A percentile compares a stretch with the other conserved stretches of the same genome.
These are phyloP conservation scores for Tragelaphus buxtoni DNA, from an alignment of 2,113 vertebrate genomes.

Conservation along the genomic window DNA sequence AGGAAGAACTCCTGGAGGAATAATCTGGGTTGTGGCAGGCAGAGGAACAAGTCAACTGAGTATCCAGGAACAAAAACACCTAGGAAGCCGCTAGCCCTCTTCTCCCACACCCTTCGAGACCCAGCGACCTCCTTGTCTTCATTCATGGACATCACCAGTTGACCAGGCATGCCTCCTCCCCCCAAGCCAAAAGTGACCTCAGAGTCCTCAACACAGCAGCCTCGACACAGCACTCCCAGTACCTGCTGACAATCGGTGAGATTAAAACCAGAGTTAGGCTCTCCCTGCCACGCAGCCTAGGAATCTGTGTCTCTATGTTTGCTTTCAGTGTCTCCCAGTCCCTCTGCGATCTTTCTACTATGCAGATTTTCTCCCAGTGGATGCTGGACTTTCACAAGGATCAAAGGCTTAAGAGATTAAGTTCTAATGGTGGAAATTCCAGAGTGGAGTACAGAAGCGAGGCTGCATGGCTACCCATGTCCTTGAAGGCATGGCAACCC, in stretches of 20 bases:
- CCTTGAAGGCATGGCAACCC: neutral
- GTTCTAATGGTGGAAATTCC: neutral
- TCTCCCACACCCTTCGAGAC: rapidly evolving
- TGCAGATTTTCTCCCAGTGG: neutral
- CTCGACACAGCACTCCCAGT: rapidly evolving
- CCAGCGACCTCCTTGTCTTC: rapidly evolving
- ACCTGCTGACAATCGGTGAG: neutral
- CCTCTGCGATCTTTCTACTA: neutral
- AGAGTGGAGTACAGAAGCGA: neutral
- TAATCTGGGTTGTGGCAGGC: rapidly evolving
- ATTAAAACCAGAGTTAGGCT: neutral
- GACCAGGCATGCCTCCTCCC: neutral
- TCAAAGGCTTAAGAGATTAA: neutral
- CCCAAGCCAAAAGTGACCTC: neutral
- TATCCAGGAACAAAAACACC: rapidly evolving
- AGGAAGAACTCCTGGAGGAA: neutral
- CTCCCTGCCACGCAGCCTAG: neutral
- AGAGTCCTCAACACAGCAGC: neutral
- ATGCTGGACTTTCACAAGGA: neutral
- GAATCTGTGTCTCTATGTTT: neutral
- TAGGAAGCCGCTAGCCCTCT: neutral
- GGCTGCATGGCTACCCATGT: neutral
- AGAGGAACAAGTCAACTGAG: neutral
- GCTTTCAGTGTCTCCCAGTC: neutral
- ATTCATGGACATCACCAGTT: rapidly evolving